Base-by-base conservation (phyloP, 2,888 invertebrate species). In the Hirtodrosophila trivittata region DNA sequence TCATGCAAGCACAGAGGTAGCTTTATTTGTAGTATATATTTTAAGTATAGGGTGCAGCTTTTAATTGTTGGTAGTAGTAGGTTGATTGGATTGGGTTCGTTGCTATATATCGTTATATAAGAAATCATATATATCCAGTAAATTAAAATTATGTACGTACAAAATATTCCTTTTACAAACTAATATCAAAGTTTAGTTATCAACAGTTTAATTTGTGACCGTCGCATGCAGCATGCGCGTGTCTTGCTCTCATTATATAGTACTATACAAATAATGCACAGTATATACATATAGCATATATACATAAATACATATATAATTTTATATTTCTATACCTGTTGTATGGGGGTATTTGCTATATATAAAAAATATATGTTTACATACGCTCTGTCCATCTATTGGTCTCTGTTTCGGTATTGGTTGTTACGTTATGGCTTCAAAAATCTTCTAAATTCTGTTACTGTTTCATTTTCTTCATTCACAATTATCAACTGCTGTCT, bases 171-270 rank as follows among this genome's bases (percentile, higher is more conserved):
- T 56, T 85, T 82, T 84, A 83, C 77, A 83, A 89, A 87, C 88
- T 89, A 88, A 89, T 89, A 89, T 89, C 89, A 89, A 83, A 77
- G 86, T 83, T 88, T 87, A 81, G 73, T 82, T 88, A 89, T 89
- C 88, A 89, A 84, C 89, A 89, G 89, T 89, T 88, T 87, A 86
- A 86, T 88, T 87, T 70, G 72, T 80, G 73, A 70, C 69, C 68
- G 64, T 57, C 71, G 77, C 85, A 85, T 81, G 75, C 68, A 64
- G 58, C 84, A 80, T 77, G 77, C 85, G 59, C 66, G 62, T 68
- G 77, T 59, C 66, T 73, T 83, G 65, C 80, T 74, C 76, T 77
- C 55, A 63, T 25, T 49, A 39, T 47, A 45, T 64, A 35, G 56
- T 66, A 65, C 55, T 60, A 51, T 75, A 62, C 69, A 71, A 35